Percentiles rank a stretch among this genome's conserved stretches.
Evolutionary conservation across 2,888 invertebrate genomes (phyloP).

Genomic region (Sarcophaga variegata): DNA sequence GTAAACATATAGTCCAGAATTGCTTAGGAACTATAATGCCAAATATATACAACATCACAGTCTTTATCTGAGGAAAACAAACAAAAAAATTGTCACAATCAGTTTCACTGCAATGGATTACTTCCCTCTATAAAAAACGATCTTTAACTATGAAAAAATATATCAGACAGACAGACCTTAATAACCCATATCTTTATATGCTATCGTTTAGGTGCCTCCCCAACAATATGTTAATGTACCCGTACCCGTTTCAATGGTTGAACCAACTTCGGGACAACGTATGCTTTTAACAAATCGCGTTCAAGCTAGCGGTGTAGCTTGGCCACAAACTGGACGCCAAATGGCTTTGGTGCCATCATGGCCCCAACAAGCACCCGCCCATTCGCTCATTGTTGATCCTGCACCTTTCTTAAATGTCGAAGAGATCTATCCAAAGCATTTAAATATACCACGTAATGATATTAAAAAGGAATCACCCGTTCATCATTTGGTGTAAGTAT

Average conservation of each 20-base stretch:
- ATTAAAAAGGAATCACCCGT: conserved; percentile 84
- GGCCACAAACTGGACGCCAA: conserved; percentile 85
- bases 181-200: background rate
- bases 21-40: no score
- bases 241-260: conserved; percentile 94
- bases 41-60: no score
- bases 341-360: conserved; percentile 93
- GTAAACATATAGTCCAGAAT: no score
- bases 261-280: conserved; percentile 90
- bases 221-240: conserved; percentile 90
- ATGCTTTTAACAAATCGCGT: conserved; percentile 87
- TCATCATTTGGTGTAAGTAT: conserved; percentile 82
- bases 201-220: conserved; percentile 84
- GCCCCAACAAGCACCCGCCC: conserved; percentile 88
- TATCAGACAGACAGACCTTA: background rate
- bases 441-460: conserved; percentile 84
- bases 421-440: conserved; percentile 83
- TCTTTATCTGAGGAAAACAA: no score
- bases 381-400: conserved; percentile 90
- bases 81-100: no score
- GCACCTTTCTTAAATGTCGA: conserved; percentile 87
- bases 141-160: no score
- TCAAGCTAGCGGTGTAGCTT: conserved; percentile 82
- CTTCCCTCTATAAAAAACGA: no score
- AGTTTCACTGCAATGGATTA: no score